phyloP scores from a whole-genome alignment of 2,797 vertebrate genomes.

The Sphenodon punctatus region DNA sequence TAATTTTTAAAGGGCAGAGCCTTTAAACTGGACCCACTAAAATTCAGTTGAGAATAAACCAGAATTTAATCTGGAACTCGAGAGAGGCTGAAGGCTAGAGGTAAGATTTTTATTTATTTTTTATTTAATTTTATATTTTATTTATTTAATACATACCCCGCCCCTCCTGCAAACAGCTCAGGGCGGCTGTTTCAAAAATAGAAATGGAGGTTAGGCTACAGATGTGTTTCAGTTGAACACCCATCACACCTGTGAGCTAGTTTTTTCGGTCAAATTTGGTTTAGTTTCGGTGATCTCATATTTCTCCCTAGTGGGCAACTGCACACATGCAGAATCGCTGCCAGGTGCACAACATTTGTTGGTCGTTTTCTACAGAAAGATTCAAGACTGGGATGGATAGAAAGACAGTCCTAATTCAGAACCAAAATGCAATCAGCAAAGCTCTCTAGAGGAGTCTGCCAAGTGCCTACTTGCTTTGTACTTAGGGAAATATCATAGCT shows the following conservation, averaged over 20 bases:
- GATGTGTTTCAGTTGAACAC: no score
- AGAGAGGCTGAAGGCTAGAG: neutral
- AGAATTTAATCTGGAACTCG: no score
- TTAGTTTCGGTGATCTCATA: neutral
- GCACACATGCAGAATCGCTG: neutral
- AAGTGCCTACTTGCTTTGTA: neutral
- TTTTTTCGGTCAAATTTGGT: neutral
- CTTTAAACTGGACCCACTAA: neutral
- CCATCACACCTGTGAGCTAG: no score
- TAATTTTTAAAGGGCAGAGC: slow-evolving; percentile 17
- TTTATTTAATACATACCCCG: no score
- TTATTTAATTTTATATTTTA: neutral
- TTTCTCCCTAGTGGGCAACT: neutral
- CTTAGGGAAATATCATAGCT: neutral
- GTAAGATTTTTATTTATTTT: neutral
- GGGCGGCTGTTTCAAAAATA: no score
- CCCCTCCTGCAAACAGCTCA: no score
- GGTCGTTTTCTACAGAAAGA: neutral
- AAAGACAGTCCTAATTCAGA: neutral
- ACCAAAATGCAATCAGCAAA: neutral
- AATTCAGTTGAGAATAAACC: no score
- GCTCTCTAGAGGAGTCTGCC: neutral
- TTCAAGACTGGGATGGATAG: no score
- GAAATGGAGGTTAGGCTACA: no score
- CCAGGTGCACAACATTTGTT: accelerated